Evolutionary conservation across 2,797 vertebrate species (phyloP).

Genomic region (Tangara arthus): DNA sequence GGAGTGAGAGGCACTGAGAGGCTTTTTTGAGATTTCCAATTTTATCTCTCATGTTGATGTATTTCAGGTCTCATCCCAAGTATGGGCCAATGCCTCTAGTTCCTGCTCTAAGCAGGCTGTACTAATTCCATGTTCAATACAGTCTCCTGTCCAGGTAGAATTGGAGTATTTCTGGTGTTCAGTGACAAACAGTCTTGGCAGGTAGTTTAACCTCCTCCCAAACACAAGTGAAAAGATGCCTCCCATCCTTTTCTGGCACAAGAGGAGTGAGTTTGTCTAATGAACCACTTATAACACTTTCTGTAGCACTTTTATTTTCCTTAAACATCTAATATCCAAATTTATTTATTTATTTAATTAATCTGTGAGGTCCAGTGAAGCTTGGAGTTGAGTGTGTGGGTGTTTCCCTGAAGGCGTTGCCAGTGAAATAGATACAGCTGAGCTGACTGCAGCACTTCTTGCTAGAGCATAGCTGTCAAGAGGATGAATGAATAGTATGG

Average conservation of each 20-base stretch:
- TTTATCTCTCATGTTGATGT: not conserved
- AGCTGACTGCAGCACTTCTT: conserved; percentile 22
- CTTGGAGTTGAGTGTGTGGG: not conserved
- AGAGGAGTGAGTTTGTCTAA: not conserved
- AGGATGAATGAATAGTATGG: conserved; percentile 2
- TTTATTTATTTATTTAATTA: not conserved
- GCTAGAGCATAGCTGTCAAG: not conserved
- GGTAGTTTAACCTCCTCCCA: not conserved
- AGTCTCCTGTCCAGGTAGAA: not conserved
- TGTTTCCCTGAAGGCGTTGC: not conserved
- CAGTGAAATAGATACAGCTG: not conserved
- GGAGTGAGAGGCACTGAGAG: not conserved
- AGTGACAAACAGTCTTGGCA: not conserved
- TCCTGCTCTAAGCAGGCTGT: not conserved
- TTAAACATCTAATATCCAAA: not conserved
- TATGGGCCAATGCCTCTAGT: not conserved
- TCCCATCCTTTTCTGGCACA: not conserved
- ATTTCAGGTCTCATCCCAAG: not conserved
- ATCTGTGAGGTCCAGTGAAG: not conserved
- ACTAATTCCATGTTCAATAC: not conserved
- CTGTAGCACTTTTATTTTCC: not conserved
- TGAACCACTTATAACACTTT: not conserved
- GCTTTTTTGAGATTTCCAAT: not conserved
- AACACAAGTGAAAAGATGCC: not conserved
- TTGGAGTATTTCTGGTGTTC: not conserved